Conservation (phyloP, 2,888 invertebrate species). For the Nysson spinosus region DNA sequence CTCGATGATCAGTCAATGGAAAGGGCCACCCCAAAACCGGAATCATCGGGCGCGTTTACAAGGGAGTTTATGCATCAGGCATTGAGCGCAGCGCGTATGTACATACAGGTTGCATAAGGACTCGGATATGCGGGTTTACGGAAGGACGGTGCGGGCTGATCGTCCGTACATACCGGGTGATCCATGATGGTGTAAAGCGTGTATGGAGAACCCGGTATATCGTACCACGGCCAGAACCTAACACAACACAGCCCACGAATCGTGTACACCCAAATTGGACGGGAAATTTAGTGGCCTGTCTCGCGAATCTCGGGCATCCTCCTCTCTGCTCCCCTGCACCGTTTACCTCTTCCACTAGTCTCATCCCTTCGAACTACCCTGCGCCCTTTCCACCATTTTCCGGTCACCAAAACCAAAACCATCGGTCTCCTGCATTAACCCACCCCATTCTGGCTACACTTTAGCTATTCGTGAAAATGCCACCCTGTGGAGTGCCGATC, state of each 20-base stretch:
- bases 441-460: constrained; percentile 13
- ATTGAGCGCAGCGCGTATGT: constrained; percentile 10
- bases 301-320: constrained; percentile 61
- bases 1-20: too few species aligned
- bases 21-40: too few species aligned
- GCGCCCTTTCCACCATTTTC: constrained; percentile 41
- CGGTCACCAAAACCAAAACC: constrained; percentile 49
- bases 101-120: constrained; percentile 32
- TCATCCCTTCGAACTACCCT: not conserved
- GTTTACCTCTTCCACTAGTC: not conserved
- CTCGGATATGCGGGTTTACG: constrained; percentile 48
- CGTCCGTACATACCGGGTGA: constrained; percentile 46
- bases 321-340: constrained; percentile 13
- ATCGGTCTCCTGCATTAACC: constrained; percentile 40
- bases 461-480: constrained; percentile 37
- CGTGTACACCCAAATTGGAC: constrained; percentile 74
- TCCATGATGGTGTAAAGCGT: constrained; percentile 43
- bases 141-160: constrained; percentile 41
- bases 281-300: constrained; percentile 75
- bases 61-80: constrained; percentile 19
- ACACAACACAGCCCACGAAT: constrained; percentile 61
- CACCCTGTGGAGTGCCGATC: constrained; percentile 32
- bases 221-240: constrained; percentile 18
- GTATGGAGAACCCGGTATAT: constrained; percentile 16
- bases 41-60: constrained; percentile 1